These are phyloP conservation scores for Drosophila mayaguana DNA, from an alignment of 2,888 invertebrate genomes.

Conservation along the genomic window DNA sequence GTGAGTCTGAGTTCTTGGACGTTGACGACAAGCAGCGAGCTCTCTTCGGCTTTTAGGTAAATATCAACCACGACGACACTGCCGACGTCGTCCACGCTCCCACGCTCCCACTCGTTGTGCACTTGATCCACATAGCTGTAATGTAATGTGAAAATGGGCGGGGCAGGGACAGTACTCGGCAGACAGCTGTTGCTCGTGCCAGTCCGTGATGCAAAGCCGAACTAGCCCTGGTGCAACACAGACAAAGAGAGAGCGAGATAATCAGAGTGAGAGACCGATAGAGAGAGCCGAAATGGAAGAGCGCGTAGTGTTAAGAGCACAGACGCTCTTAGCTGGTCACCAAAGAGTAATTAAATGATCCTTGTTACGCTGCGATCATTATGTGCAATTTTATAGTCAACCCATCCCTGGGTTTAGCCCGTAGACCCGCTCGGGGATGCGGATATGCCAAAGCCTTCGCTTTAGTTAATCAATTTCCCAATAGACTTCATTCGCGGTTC, in stretches of 20 bases:
- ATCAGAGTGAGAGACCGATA: not conserved
- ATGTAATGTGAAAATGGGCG: too few species aligned
- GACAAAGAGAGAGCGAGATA: too few species aligned
- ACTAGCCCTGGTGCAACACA: too few species aligned
- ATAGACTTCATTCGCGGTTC: slow-evolving; percentile 25
- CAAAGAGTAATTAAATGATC: slow-evolving; percentile 39
- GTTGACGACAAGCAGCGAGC: slow-evolving; percentile 25
- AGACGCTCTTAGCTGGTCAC: slow-evolving; percentile 30
- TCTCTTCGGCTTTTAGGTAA: slow-evolving; percentile 35
- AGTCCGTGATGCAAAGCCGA: too few species aligned
- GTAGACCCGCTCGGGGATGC: not conserved
- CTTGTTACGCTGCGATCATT: slow-evolving; percentile 61
- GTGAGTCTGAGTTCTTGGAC: slow-evolving; percentile 49
- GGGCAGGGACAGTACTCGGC: too few species aligned
- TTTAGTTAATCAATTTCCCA: slow-evolving; percentile 36
- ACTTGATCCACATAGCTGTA: slow-evolving; percentile 51
- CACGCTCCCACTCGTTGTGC: slow-evolving; percentile 53
- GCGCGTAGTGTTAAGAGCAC: not conserved
- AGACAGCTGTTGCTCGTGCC: too few species aligned
- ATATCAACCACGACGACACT: not conserved
- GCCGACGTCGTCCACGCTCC: slow-evolving; percentile 33
- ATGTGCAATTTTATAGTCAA: slow-evolving; percentile 22
- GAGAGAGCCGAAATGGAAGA: slow-evolving; percentile 3
- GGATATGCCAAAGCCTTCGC: slow-evolving; percentile 28
- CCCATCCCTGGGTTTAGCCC: not conserved